Conservation (phyloP, 2,888 invertebrate species). For the Gari tellinella region DNA sequence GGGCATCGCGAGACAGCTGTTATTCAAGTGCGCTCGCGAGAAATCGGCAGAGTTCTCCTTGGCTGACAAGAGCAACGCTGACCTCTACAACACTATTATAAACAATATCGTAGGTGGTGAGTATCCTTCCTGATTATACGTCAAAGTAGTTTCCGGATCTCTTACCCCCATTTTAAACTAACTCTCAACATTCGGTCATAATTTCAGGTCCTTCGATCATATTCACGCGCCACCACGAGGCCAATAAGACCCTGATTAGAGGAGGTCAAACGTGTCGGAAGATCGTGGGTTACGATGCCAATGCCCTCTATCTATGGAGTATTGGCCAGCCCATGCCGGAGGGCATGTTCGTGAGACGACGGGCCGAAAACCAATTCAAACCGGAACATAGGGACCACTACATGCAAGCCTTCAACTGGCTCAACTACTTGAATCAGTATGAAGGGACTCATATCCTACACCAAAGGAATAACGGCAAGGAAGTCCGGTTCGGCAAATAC, state of each 20-base stretch:
- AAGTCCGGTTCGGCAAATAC: constrained; percentile 22
- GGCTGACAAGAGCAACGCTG: constrained; percentile 19
- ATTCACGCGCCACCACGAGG: constrained; percentile 27
- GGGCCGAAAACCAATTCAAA: constrained; percentile 34
- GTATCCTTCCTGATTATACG: neutral
- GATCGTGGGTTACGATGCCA: constrained; percentile 40
- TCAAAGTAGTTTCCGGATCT: neutral
- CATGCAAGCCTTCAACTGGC: constrained; percentile 33
- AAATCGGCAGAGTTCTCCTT: constrained; percentile 23
- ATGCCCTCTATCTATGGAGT: constrained; percentile 44
- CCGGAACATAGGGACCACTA: constrained; percentile 36
- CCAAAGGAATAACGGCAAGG: constrained; percentile 30
- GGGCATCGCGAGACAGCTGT: constrained; percentile 47
- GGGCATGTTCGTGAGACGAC: constrained; percentile 37
- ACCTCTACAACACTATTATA: constrained; percentile 27
- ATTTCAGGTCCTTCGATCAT: constrained; percentile 21
- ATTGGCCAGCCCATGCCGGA: constrained; percentile 42
- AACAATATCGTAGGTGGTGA: constrained; percentile 34
- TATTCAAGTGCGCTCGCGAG: constrained; percentile 34
- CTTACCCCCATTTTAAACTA: neutral
- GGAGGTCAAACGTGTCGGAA: constrained; percentile 27
- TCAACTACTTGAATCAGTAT: constrained; percentile 30
- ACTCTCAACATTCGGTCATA: neutral
- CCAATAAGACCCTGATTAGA: constrained; percentile 25
- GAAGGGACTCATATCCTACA: constrained; percentile 33